Percentiles rank a stretch among this genome's conserved stretches.
Evolutionary conservation across 2,888 invertebrate genomes (phyloP).

Genomic region (Ophion costatus): DNA sequence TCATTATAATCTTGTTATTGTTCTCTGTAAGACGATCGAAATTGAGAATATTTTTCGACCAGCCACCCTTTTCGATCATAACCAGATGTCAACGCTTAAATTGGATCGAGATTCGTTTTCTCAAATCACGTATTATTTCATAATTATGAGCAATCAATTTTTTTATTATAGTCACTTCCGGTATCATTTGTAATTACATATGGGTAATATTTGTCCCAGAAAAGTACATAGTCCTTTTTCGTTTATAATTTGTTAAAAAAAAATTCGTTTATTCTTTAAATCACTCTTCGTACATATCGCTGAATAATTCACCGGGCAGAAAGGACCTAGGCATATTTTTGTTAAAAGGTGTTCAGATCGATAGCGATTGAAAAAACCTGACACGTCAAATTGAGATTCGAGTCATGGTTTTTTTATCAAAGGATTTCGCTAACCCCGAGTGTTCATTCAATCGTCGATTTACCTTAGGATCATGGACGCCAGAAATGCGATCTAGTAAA

Average conservation of each 20-base stretch:
- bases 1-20: no score
- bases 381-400: not conserved
- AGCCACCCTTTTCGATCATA: no score
- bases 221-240: not conserved
- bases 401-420: not conserved
- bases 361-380: no score
- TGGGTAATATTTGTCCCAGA: not conserved
- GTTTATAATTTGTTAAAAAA: not conserved
- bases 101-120: no score
- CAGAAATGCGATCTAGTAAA: not conserved
- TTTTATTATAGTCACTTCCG: not conserved
- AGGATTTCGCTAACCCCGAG: not conserved
- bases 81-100: no score
- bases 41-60: no score
- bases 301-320: no score
- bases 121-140: no score
- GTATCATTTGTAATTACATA: not conserved
- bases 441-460: constrained; percentile 16
- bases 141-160: not conserved
- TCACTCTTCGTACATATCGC: no score
- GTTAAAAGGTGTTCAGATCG: no score
- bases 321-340: not conserved
- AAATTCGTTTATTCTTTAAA: no score
- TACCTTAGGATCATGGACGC: not conserved
- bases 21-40: no score